Evolutionary conservation across 1,140 invertebrate species (phyloP).

Genomic region (Dendrolimus punctatus): DNA sequence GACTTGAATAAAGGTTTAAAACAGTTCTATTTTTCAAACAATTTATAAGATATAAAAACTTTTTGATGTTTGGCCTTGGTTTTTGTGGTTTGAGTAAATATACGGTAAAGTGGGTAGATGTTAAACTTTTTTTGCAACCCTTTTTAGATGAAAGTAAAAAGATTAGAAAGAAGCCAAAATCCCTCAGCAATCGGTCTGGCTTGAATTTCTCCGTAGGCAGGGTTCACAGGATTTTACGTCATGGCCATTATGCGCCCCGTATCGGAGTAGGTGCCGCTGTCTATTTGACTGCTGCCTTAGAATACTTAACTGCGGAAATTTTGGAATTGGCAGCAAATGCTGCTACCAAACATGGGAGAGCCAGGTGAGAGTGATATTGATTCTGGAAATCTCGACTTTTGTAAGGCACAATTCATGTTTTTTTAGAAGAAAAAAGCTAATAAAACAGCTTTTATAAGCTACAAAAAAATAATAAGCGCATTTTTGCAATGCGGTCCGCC

Average conservation of each 20-base stretch:
- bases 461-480: no score
- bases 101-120: no score
- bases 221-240: conserved; percentile 76
- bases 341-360: conserved; percentile 67
- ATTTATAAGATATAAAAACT: no score
- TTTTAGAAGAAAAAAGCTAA: background rate
- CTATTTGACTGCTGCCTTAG: conserved; percentile 76
- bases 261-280: conserved; percentile 77
- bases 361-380: conserved; percentile 30
- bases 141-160: background rate
- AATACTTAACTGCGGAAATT: conserved; percentile 76
- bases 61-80: no score
- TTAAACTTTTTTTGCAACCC: no score
- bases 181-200: conserved; percentile 70
- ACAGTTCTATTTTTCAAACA: no score
- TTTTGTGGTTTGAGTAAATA: no score
- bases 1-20: no score
- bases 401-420: background rate
- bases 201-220: conserved; percentile 78
- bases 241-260: conserved; percentile 77
- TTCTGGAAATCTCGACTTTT: background rate
- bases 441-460: background rate
- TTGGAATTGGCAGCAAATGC: conserved; percentile 73
- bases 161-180: conserved; percentile 11
- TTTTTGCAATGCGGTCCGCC: background rate